Conservation (phyloP, 2,113 vertebrate species). For the Stictonetta naevosa region DNA sequence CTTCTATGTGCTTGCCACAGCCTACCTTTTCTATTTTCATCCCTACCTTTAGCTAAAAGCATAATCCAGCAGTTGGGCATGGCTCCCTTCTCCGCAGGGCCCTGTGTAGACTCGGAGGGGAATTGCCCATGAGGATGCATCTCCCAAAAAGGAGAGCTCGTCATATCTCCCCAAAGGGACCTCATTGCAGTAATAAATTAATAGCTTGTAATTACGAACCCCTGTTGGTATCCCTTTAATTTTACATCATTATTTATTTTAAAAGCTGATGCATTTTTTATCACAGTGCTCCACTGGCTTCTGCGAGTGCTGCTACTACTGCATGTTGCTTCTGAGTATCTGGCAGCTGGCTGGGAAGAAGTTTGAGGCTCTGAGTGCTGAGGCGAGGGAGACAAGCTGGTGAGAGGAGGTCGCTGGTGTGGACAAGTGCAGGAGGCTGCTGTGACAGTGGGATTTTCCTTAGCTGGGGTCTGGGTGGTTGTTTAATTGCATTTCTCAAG, state of each 20-base stretch:
- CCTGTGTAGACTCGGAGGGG: not conserved
- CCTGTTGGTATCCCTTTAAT: not conserved
- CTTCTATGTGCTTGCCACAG: not conserved
- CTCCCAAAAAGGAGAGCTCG: not conserved
- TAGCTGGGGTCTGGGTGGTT: not conserved
- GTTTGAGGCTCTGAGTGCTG: fast-evolving
- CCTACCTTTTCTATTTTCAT: not conserved
- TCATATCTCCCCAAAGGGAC: not conserved
- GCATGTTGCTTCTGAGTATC: not conserved
- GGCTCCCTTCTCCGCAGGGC: not conserved
- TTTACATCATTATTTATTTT: not conserved
- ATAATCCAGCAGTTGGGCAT: not conserved
- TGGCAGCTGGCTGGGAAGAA: not conserved
- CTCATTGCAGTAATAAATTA: not conserved
- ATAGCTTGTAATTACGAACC: not conserved
- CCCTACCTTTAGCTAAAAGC: not conserved
- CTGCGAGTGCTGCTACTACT: not conserved
- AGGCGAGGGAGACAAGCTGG: not conserved
- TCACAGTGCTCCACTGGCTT: not conserved
- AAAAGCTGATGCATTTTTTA: not conserved
- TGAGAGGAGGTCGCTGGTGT: not conserved
- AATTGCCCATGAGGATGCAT: not conserved
- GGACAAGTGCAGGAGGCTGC: not conserved
- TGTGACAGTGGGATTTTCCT: not conserved
- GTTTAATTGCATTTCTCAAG: not conserved